Percentiles rank a stretch among this genome's conserved stretches.
These are phyloP conservation scores for Notodonta dromedarius DNA, from an alignment of 2,888 invertebrate species.

Conservation along the genomic window DNA sequence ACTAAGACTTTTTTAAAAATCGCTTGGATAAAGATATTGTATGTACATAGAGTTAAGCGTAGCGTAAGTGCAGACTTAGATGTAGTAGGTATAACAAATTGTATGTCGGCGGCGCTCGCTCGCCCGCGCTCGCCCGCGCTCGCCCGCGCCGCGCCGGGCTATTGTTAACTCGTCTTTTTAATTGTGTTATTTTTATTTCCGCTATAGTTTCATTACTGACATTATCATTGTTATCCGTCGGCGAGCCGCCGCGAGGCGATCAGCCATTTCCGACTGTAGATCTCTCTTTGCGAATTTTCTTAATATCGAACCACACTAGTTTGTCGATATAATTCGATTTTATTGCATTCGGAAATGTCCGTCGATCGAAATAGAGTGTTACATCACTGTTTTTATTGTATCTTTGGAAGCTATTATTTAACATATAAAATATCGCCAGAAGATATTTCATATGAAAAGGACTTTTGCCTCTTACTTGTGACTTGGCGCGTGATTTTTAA, in stretches of 20 bases:
- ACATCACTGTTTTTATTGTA: constrained; percentile 29
- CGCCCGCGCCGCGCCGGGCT: constrained; percentile 49
- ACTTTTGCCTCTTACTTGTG: constrained; percentile 16
- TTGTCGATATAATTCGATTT: constrained; percentile 28
- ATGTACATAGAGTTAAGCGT: constrained; percentile 81
- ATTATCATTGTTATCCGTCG: constrained; percentile 41
- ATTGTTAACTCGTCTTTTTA: constrained; percentile 50
- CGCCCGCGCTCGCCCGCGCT: too few species aligned
- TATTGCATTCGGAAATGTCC: constrained; percentile 30
- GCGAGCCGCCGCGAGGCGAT: constrained; percentile 16
- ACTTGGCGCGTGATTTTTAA: constrained; percentile 8
- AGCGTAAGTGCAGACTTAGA: constrained; percentile 76
- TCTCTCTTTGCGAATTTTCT: constrained; percentile 28
- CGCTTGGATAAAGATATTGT: constrained; percentile 78
- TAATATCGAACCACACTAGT: constrained; percentile 31
- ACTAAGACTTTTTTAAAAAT: constrained; percentile 81
- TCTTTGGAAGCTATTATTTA: constrained; percentile 32
- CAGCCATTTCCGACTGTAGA: constrained; percentile 15
- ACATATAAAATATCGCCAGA: constrained; percentile 7
- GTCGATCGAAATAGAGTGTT: constrained; percentile 26
- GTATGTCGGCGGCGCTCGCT: constrained; percentile 61
- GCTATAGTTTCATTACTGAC: constrained; percentile 61
- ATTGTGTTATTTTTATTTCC: constrained; percentile 59
- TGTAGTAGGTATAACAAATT: constrained; percentile 84
- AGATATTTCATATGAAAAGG: constrained; percentile 8